Conservation (phyloP, 2,113 vertebrate genomes). For the Thamnaconus septentrionalis region DNA sequence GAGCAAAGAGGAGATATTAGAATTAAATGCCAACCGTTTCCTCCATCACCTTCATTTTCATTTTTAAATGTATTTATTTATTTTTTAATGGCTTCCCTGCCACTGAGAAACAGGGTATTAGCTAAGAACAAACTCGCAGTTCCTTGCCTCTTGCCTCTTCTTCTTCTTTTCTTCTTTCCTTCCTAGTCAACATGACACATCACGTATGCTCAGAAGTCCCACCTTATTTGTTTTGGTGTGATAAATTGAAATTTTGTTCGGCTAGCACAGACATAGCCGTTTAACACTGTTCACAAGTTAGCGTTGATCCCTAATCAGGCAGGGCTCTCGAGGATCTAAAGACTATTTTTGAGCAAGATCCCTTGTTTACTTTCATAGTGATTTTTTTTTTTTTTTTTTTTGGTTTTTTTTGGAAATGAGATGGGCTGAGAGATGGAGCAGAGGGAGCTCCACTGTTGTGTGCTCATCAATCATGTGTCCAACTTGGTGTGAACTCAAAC, state of each 20-base stretch:
- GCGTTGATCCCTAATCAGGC: slow-evolving; percentile 30
- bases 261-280: slow-evolving; percentile 2
- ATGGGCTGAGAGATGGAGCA: slow-evolving; percentile 9
- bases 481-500: slow-evolving; percentile 32
- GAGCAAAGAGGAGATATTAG: slow-evolving; percentile 41
- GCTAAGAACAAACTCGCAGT: slow-evolving; percentile 24
- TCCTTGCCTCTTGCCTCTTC: too few species aligned
- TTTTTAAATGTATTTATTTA: too few species aligned
- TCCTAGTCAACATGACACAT: slow-evolving; percentile 42
- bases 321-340: slow-evolving; percentile 39
- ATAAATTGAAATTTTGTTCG: slow-evolving; percentile 35
- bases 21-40: slow-evolving; percentile 23
- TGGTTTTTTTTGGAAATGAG: slow-evolving; percentile 9
- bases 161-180: slow-evolving; percentile 37
- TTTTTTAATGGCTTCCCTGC: slow-evolving; percentile 38
- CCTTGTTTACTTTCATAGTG: slow-evolving; percentile 39
- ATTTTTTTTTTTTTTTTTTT: slow-evolving; percentile 23
- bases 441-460: slow-evolving; percentile 20
- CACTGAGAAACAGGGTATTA: slow-evolving; percentile 77
- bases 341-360: slow-evolving; percentile 32
- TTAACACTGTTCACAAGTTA: slow-evolving; percentile 15
- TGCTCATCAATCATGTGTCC: slow-evolving; percentile 45
- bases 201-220: slow-evolving; percentile 17
- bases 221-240: slow-evolving; percentile 20
- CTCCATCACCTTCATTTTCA: too few species aligned